Base-by-base conservation (phyloP, 1,140 invertebrate genomes). In the Artemia franciscana region DNA sequence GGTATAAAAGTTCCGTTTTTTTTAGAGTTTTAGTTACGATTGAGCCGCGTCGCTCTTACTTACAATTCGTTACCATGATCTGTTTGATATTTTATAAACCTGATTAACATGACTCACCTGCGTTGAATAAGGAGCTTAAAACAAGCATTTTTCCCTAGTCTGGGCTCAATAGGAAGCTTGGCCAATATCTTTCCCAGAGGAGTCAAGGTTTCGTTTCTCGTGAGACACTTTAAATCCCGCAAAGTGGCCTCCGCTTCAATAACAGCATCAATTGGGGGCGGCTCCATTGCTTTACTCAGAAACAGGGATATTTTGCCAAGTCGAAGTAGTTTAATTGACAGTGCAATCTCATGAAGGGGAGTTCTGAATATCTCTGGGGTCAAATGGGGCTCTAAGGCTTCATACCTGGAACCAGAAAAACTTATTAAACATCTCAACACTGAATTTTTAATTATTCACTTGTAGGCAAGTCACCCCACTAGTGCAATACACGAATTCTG, bases 311-410 rank as follows among this genome's bases (percentile, higher is more conserved):
- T 91, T 25, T 80, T 80, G 60, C 92, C 91, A 3, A 96, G 74
- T 60, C 86, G 79, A n/a, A 96, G 75, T 2, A 95, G 73, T 73
- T 93, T 89, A 70, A 87, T 86, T 63, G 82, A 84, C 15, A 91
- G 75, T 0, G 86, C 84, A 51, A 91, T 74, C 70, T 96, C 91
- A 70, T 96, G 91, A 3, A 96, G 75, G 0, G 92, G 92, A 2
- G 91, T 95, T 60, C 92, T 78, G 74, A 95, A 93, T 79, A 96
- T 96, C 77, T 96, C 92, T 0, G 91, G 90, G 0, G 88, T 92
- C 70, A 89, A 83, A 68, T 93, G 87, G 67, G 94, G 86, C 7
- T 95, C 91, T 58, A 95, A 74, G 61, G 79, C 82, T 0, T 81
- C 74, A 68, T 73, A 88, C 21, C 87, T 75, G 0, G 21, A 51